A percentile compares a stretch with the other conserved stretches of the same genome.
phyloP scores from a whole-genome alignment of 2,888 invertebrate species.

The Cyrtodaria siliqua region DNA sequence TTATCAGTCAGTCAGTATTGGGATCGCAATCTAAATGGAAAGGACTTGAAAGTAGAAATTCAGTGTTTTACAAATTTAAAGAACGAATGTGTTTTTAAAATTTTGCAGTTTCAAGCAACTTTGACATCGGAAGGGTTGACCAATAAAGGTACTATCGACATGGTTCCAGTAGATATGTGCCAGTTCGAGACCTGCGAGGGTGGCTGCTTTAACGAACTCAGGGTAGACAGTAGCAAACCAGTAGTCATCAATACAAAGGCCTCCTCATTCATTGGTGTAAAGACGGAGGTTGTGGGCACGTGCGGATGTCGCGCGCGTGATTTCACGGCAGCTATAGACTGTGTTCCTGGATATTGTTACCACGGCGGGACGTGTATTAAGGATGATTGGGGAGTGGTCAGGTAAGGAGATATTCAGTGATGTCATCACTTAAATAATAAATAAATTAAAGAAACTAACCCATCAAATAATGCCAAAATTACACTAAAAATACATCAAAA shows the following conservation, averaged over 20 bases:
- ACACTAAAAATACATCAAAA: no score
- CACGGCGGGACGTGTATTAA: conserved; percentile 97
- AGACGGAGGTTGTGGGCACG: conserved; percentile 96
- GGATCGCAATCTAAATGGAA: no score
- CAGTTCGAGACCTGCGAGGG: conserved; percentile 87
- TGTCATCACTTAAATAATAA: no score
- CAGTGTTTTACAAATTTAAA: no score
- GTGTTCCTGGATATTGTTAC: conserved; percentile 90
- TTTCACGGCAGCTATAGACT: conserved; percentile 94
- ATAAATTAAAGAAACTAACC: no score
- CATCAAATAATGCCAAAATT: no score
- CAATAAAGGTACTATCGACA: conserved; percentile 95
- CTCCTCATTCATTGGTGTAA: conserved; percentile 97
- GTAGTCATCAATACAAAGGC: conserved; percentile 97
- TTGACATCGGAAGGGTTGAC: conserved; percentile 88
- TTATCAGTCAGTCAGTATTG: no score
- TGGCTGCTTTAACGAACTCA: conserved; percentile 96
- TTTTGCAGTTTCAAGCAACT: conserved; percentile 92
- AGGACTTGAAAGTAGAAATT: no score
- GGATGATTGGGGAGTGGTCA: conserved; percentile 72
- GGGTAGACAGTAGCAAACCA: conserved; percentile 84
- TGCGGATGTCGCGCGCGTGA: conserved; percentile 87
- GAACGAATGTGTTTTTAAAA: no score
- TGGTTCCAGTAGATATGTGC: conserved; percentile 95
- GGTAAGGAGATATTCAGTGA: no score